Evolutionary conservation across 2,888 invertebrate species (phyloP).

Genomic region (Ophonus ardosiacus): DNA sequence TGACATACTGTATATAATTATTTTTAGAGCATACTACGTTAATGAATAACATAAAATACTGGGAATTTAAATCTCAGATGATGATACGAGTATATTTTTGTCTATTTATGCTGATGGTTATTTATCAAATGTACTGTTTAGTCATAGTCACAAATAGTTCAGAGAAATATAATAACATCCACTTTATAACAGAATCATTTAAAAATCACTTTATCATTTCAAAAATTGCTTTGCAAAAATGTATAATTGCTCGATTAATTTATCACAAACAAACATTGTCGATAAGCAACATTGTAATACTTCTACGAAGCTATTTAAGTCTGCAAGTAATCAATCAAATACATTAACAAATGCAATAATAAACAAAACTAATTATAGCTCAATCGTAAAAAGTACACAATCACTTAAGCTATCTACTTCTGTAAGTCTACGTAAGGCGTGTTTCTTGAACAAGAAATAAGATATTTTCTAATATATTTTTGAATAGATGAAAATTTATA

Average conservation of each 20-base stretch:
- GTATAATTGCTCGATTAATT: neutral
- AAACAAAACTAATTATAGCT: conserved; percentile 39
- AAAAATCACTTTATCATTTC: neutral
- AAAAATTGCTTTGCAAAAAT: neutral
- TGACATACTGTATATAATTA: no score
- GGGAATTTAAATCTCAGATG: no score
- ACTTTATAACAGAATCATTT: neutral
- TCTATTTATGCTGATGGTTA: neutral
- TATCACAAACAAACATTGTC: neutral
- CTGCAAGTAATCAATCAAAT: conserved; percentile 28
- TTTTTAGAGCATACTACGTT: no score
- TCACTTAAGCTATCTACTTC: neutral
- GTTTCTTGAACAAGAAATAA: neutral
- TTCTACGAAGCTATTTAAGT: conserved; percentile 30
- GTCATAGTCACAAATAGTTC: neutral
- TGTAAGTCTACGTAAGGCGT: neutral
- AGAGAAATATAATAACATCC: neutral
- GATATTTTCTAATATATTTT: no score
- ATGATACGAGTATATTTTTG: no score
- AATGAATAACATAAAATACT: no score
- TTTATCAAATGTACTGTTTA: neutral
- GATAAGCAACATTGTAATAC: conserved; percentile 25
- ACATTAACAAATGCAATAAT: conserved; percentile 36
- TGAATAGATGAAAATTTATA: no score
- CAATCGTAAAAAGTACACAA: conserved; percentile 22